Base-by-base conservation (phyloP, 2,888 invertebrate species). In the Trimorus sp. region DNA sequence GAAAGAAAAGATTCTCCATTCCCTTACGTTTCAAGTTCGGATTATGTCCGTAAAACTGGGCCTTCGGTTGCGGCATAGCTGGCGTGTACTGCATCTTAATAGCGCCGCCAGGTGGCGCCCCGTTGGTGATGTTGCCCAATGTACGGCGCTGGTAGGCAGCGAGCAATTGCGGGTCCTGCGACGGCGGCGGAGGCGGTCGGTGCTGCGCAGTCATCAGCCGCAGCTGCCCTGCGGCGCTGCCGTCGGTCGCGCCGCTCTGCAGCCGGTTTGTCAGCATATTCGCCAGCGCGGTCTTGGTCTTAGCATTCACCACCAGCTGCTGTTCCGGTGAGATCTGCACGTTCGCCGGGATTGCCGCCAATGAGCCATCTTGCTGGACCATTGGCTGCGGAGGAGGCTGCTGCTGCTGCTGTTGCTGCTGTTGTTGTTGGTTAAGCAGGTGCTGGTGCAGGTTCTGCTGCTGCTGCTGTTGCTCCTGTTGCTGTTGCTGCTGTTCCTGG, bases 201-300 rank as follows among this genome's bases (percentile, higher is more conserved):
- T 97, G 97, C 85, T 97, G 97, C 6, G 96, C 96, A 0, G 96
- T 97, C 96, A 97, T 96, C 88, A 97, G 91, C 83, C 97, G 94
- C 85, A 91, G 89, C 85, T 93, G 93, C 9, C 93, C 92, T 83
- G 93, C 92, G 5, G 93, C 92, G 74, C 92, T 92, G n/a, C 92
- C 92, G 60, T 93, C 92, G 3, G 92, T 87, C 1, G 93, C 89
- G 7, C 92, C 90, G 7, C 94, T 93, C 88, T 95, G 95, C 75
- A 96, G 91, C 60, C 98, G 94, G 88, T 95, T 98, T 88, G 96
- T 98, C 80, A 98, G 93, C 96, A 98, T 97, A 91, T 98, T 98
- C 14, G 98, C 98, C 75, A 99, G 93, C 0, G 98, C 98, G 0
- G 98, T 98, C 93, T 98, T 99, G 3, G 98, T 97, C 92, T 97